Conservation (phyloP, 2,888 invertebrate species). For the Drosophila algonquin region DNA sequence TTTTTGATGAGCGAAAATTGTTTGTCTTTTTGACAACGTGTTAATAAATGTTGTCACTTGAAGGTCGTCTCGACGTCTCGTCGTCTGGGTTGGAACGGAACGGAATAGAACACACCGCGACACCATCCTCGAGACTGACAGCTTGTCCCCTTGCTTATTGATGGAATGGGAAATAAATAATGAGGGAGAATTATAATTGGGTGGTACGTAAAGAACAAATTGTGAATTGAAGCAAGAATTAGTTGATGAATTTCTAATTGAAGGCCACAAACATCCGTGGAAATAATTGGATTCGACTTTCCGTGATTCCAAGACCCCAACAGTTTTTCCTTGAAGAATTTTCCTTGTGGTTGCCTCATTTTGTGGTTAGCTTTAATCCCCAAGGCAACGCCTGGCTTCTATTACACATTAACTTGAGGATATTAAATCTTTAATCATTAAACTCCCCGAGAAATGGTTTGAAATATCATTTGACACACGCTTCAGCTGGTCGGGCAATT, state of each 20-base stretch:
- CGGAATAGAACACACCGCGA: not conserved
- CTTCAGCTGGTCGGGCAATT: conserved; percentile 46
- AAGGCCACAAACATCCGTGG: no score
- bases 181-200: not conserved
- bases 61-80: conserved; percentile 50
- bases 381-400: conserved; percentile 7
- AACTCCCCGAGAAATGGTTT: conserved; percentile 6
- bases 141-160: conserved; percentile 5
- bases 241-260: not conserved
- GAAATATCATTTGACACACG: conserved; percentile 26
- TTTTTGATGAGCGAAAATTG: conserved; percentile 12
- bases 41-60: conserved; percentile 63
- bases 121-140: conserved; percentile 8
- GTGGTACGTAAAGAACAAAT: not conserved
- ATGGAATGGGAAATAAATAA: conserved; percentile 17
- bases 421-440: conserved; percentile 16
- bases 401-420: conserved; percentile 13
- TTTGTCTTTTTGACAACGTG: conserved; percentile 57
- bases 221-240: not conserved
- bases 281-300: not conserved
- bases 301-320: not conserved
- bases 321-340: no score
- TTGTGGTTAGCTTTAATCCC: not conserved
- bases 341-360: not conserved
- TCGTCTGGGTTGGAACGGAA: conserved; percentile 30